Conservation (phyloP, 2,113 vertebrate species). For the Zosterops japonicus region DNA sequence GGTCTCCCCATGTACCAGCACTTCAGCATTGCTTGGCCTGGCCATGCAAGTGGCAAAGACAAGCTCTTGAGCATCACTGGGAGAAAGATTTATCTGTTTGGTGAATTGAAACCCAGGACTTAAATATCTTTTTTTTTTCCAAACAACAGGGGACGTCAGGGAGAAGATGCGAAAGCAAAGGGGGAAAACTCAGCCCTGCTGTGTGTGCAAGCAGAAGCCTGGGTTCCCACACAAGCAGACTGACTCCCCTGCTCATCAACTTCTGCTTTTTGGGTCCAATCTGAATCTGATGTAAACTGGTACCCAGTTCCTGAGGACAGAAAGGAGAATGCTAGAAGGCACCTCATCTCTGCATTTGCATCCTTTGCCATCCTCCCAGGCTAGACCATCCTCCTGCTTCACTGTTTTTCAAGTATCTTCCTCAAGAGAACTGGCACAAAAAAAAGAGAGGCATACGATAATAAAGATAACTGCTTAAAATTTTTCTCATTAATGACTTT, state of each 20-base stretch:
- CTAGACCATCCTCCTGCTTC: not conserved
- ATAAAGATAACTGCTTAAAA: not conserved
- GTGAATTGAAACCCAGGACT: not conserved
- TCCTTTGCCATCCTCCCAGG: not conserved
- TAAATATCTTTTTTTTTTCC: not conserved
- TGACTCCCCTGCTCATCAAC: not conserved
- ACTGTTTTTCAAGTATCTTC: not conserved
- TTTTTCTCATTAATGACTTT: not conserved
- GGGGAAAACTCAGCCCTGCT: not conserved
- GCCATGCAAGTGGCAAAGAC: not conserved
- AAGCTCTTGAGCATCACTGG: not conserved
- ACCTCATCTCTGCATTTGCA: not conserved
- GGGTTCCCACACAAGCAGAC: not conserved
- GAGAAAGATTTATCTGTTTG: not conserved
- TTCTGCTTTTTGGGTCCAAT: not conserved
- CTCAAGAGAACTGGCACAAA: not conserved
- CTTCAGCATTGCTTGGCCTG: not conserved
- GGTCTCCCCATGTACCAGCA: not conserved
- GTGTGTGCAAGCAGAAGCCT: not conserved
- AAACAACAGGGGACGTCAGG: not conserved
- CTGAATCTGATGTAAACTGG: not conserved
- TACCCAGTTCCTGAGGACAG: not conserved
- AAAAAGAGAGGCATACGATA: rapidly evolving
- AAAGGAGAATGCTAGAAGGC: not conserved
- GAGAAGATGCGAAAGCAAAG: not conserved